Conservation (phyloP, 2,797 vertebrate genomes). For the Pangasius sanitwongsei region DNA sequence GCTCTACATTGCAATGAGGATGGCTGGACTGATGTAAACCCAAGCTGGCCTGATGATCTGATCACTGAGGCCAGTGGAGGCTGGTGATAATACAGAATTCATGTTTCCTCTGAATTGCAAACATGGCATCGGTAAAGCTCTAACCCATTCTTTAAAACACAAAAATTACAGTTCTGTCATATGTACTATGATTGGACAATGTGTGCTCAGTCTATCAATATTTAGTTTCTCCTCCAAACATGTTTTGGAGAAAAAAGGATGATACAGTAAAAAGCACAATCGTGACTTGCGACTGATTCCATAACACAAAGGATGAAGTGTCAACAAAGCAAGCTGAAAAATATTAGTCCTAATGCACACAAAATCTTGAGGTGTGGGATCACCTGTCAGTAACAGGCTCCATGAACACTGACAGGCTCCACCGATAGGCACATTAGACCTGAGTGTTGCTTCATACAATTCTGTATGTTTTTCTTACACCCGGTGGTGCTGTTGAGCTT, state of each 20-base stretch:
- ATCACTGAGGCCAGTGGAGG: not conserved
- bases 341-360: not conserved
- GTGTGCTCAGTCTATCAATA: not conserved
- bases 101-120: not conserved
- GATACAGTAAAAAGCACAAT: not conserved
- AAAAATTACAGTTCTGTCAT: not conserved
- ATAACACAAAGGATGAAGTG: not conserved
- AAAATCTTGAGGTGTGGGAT: not conserved
- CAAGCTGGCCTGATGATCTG: not conserved
- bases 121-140: not conserved
- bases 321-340: not conserved
- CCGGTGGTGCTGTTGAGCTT: not conserved
- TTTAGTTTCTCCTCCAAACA: not conserved
- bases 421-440: not conserved
- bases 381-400: not conserved
- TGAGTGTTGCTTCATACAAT: not conserved
- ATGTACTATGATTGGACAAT: not conserved
- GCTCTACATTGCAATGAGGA: not conserved
- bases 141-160: not conserved
- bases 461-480: not conserved
- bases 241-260: not conserved
- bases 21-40: not conserved
- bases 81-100: not conserved
- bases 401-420: too few relatives aligned
- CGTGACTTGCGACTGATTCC: not conserved